Base-by-base conservation (phyloP, 1,140 invertebrate species). In the Diachasma alloeum region DNA sequence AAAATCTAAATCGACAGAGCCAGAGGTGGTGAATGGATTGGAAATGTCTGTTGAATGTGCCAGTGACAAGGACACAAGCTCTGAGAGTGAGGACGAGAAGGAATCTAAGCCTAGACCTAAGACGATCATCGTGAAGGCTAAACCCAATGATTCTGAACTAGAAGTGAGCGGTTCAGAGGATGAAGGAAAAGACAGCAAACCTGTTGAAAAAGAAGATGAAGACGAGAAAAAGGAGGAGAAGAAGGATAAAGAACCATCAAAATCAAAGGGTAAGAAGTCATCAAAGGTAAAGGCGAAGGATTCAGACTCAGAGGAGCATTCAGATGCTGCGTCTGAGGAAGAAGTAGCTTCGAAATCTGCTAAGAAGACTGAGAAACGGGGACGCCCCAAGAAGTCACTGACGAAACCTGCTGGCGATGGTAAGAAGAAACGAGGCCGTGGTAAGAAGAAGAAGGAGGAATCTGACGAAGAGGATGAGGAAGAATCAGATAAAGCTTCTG, bases 21-120 rank as follows among this genome's bases (percentile, higher is more conserved):
- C 83, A 19, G 85, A 86, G 80, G 83, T 88, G 24, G 83, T 86
- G 0, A 84, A 87, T 67, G 87, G 86, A 39, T 74, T 90, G 13
- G 88, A 90, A 67, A 83, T 90, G 74, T 83, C 82, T 15, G 87
- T 90, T 17, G 88, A 89, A 74, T 86, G 86, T 78, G 88, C 87
- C 0, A 90, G 88, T 77, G 88, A 90, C 22, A 84, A 88, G 71
- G 88, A 76, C 4, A 84, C 86, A 0, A 83, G 80, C 80, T 83
- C 83, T n/a, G 87, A 88, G 5, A 80, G 69, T 22, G 86, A 87
- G 37, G 78, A 83, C 19, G 72, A 80, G 0, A 78, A 84, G 15
- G 81, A 82, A 17, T 13, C n/a, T 5, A 84, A 84, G 19, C 74
- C 85, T 13, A 83, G 81, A 42, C 78, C 83, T 9, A 90, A 88